Percentiles rank a stretch among this genome's conserved stretches.
phyloP scores from a whole-genome alignment of 2,797 vertebrate species.

The Labroides dimidiatus region DNA sequence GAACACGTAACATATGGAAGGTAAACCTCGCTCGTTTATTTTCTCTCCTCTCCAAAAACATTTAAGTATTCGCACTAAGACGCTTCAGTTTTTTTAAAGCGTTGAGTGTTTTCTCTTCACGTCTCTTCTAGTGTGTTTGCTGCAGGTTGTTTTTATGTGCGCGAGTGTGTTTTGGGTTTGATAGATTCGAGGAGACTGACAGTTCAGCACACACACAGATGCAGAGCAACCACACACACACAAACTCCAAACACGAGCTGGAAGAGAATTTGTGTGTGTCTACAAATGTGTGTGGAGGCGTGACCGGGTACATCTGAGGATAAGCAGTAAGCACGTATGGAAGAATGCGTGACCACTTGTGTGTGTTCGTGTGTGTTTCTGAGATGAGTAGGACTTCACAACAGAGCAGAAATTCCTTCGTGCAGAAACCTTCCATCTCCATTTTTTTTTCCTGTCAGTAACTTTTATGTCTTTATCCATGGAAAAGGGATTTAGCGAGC shows the following conservation, averaged over 20 bases:
- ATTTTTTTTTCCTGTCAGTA: constrained; percentile 5
- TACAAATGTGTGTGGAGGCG: constrained; percentile 2
- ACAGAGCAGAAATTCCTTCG: constrained; percentile 26
- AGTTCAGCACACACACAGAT: not conserved
- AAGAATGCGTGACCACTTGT: constrained; percentile 40
- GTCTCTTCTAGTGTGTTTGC: not conserved
- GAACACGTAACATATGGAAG: not conserved
- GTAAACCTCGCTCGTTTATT: not conserved
- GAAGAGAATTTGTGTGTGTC: constrained; percentile 5
- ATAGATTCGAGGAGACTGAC: not conserved
- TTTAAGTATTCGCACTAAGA: not conserved
- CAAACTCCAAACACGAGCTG: not conserved
- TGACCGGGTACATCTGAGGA: constrained; percentile 40
- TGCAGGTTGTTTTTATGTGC: constrained; percentile 11
- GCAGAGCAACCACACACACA: not conserved
- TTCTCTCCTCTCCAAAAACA: not conserved
- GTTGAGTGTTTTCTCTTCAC: constrained; percentile 9
- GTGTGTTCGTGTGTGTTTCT: not conserved
- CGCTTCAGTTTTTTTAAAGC: not conserved
- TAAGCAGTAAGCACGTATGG: constrained; percentile 46
- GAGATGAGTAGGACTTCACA: constrained; percentile 38
- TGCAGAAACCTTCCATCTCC: constrained; percentile 29
- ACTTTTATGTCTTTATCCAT: constrained; percentile 58
- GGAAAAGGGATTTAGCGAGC: constrained; percentile 49
- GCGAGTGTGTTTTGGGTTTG: not conserved